Percentiles rank a stretch among this genome's conserved stretches.
These are phyloP conservation scores for Physeter macrocephalus DNA, from an alignment of 2,113 vertebrate species.

Conservation along the genomic window DNA sequence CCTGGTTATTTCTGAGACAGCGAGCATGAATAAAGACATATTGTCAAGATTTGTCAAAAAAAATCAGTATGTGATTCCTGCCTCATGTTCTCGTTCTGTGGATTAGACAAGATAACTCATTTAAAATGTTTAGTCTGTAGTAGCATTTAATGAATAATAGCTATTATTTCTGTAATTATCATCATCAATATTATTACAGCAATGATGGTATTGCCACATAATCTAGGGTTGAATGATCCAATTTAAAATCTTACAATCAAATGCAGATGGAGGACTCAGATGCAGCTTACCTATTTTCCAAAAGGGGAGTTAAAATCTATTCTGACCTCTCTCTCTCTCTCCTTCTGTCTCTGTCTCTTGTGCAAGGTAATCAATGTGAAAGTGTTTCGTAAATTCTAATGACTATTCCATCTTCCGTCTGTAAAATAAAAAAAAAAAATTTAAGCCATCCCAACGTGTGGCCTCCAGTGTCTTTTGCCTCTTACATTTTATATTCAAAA, in stretches of 20 bases:
- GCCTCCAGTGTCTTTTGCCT: constrained; percentile 2
- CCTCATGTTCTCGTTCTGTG: background rate
- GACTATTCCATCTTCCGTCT: background rate
- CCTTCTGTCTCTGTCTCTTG: background rate
- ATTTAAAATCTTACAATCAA: background rate
- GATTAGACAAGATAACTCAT: background rate
- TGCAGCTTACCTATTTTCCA: background rate
- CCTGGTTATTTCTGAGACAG: background rate
- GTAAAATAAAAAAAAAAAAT: background rate
- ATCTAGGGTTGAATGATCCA: background rate
- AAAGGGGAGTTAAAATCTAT: background rate
- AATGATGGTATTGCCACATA: background rate
- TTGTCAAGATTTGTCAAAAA: background rate
- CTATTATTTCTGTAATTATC: background rate
- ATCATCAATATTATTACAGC: background rate
- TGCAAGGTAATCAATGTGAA: background rate
- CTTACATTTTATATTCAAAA: constrained; percentile 24
- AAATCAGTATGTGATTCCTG: background rate
- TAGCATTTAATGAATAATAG: background rate
- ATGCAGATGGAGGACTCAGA: background rate
- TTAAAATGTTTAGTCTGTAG: background rate
- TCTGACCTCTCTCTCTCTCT: background rate
- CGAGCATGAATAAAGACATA: background rate
- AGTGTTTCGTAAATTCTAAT: constrained; percentile 15
- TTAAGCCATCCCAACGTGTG: background rate